These are phyloP conservation scores for Varanus salvator DNA, from an alignment of 2,113 vertebrate genomes.

Conservation along the genomic window DNA sequence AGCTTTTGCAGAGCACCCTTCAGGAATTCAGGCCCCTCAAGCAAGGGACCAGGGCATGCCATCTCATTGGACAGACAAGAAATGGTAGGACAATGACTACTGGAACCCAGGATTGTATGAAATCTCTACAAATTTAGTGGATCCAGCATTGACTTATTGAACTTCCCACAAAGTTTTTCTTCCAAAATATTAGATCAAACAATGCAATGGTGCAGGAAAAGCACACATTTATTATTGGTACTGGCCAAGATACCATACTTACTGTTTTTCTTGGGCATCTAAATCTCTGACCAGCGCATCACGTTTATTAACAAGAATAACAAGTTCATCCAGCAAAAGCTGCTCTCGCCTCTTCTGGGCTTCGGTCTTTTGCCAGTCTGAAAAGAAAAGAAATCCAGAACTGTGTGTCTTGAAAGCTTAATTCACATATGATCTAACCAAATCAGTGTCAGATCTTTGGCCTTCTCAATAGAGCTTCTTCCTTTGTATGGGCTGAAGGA, in stretches of 20 bases:
- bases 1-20: background rate
- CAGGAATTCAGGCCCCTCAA: background rate
- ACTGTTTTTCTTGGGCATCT: conserved; percentile 96
- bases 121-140: background rate
- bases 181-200: background rate
- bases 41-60: background rate
- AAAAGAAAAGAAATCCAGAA: conserved; percentile 39
- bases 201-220: background rate
- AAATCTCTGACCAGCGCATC: conserved; percentile 94
- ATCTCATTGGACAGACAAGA: too few species aligned
- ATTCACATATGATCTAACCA: background rate
- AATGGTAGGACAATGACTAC: background rate
- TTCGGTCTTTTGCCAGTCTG: conserved; percentile 99
- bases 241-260: conserved; percentile 64
- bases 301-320: conserved; percentile 95
- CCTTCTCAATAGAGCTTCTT: background rate
- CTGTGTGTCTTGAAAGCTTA: background rate
- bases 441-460: conserved; percentile 9
- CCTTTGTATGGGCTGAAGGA: background rate
- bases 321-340: conserved; percentile 95
- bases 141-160: background rate
- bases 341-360: conserved; percentile 96
- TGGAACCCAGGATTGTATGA: background rate
- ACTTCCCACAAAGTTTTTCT: background rate
- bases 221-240: background rate